Base-by-base conservation (phyloP, 2,113 vertebrate genomes). In the Lichenostomus cassidix region DNA sequence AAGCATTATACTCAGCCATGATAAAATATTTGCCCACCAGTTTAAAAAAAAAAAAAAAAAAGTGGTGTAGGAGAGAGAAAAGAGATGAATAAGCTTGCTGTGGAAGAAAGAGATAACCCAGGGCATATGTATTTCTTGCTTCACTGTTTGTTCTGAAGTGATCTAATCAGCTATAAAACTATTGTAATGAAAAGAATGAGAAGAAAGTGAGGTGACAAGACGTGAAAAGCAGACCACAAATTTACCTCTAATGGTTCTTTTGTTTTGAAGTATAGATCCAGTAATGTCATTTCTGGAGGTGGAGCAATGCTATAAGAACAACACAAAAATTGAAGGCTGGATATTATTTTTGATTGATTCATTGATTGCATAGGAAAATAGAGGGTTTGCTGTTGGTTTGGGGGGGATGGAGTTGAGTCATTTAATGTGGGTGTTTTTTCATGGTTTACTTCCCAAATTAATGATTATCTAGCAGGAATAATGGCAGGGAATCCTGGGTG, bases 321-420 rank as follows among this genome's bases (percentile, higher is more conserved):
- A n/a, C 5, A 53, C 24, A 11, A 81, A 84, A 63, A 42, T 4
- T 50, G 24, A 94, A 89, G 29, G 35, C 7, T 33, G 6, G 62
- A 31, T 25, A 46, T 53, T 50, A 33, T 19, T 85, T 86, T 50
- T 42, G 9, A 64, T 55, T 31, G 24, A 58, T 69, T 64, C 9
- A 60, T 42, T 50, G 35, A 52, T 31, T 73, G 7, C 2, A 6
- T 17, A 60, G 6, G 13, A 65, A 78, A 87, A 56, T 4, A 27
- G 24, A 21, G 1, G 1, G 5, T 14, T 22, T 55, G 20, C 22
- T 56, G 5, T 42, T 73, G 15, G 13, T 17, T 47, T 41, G 8
- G 4, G 4, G 15, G 1, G 13, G 7, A 2, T 3, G 4, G 11
- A 4, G 4, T 50, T 84, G 29, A 49, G 8, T 16, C 10, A 35